Evolutionary conservation across 2,888 invertebrate species (phyloP), one percentile per base, ranked within the genome.

Genomic region (Ornithoptera alexandrae): DNA sequence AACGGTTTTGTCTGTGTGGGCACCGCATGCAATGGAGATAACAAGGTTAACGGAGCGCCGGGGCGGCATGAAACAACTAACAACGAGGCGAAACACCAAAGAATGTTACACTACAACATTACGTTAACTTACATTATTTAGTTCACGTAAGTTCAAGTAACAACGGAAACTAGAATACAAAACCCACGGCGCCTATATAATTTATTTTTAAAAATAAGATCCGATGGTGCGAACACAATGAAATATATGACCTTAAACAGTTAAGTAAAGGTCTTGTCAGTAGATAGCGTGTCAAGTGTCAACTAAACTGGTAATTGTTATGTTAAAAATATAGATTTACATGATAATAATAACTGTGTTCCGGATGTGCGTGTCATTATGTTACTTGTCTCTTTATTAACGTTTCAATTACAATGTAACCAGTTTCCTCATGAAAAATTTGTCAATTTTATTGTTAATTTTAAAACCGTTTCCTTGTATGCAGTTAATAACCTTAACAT

Each of bases 21-120:
- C 75, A 71, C 62, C 71, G 73, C 77, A 77, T 77, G 80, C 81
- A 80, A 65, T 79, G 77, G 76, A 86, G 87, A 87, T 88, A 88
- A 87, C 81, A 85, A 84, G 87, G 86, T 87, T 86, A 89, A 83
- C 86, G 81, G 86, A 82, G 81, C 83, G 78, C 75, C 73, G 74
- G 78, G 74, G 83, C 84, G 15, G 85, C 85, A 84, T 81, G 73
- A 83, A 85, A 84, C 76, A 85, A 84, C 76, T 76, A 67, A 72
- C 62, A 53, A 62, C 71, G 68, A 71, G 74, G 72, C 72, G 76
- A 77, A 76, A 79, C 76, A 75, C 74, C 74, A 75, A 80, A 79
- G 79, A 82, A 81, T 78, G 74, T 71, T 36, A 74, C 68, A 70
- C 75, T 75, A 74, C 68, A 63, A 74, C 68, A 70, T 77, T 77